phyloP scores from a whole-genome alignment of 2,113 vertebrate genomes.

The Charina bottae region DNA sequence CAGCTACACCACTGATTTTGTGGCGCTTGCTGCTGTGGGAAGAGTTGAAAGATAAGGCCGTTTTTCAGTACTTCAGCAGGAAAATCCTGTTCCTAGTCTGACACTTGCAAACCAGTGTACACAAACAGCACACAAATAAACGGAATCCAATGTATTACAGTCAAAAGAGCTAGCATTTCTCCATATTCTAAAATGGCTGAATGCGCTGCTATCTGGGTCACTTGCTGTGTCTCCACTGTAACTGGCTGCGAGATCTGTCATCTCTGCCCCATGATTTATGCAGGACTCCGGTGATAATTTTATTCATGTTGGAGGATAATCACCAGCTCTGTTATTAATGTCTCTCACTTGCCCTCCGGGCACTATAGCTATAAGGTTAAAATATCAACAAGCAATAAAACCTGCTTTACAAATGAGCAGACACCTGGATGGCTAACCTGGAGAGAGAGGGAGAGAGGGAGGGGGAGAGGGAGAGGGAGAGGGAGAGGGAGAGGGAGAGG shows the following conservation, averaged over 20 bases:
- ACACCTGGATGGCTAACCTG: constrained; percentile 22
- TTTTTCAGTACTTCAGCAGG: constrained; percentile 68
- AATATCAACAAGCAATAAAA: constrained; percentile 64
- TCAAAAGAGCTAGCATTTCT: constrained; percentile 5
- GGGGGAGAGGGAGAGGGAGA: too few species aligned
- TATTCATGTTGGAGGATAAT: constrained; percentile 66
- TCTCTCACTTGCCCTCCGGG: constrained; percentile 60
- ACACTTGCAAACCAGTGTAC: constrained; percentile 64
- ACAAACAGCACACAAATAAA: constrained; percentile 54
- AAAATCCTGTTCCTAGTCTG: constrained; percentile 62
- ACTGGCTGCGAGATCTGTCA: constrained; percentile 52
- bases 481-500: too few species aligned
- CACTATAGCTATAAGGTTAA: constrained; percentile 64
- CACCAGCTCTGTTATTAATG: constrained; percentile 62
- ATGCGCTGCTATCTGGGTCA: constrained; percentile 54
- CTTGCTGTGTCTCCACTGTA: constrained; percentile 30
- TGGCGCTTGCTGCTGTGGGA: neutral
- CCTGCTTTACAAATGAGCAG: constrained; percentile 43
- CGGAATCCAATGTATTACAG: neutral
- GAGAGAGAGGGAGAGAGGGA: neutral
- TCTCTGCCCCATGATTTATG: constrained; percentile 66
- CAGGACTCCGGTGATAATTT: constrained; percentile 49
- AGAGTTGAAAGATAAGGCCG: constrained; percentile 44
- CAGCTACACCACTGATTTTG: neutral
- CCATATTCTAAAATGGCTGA: constrained; percentile 58